These are phyloP conservation scores for Anodontia alba DNA, from an alignment of 2,888 invertebrate genomes.

Conservation along the genomic window DNA sequence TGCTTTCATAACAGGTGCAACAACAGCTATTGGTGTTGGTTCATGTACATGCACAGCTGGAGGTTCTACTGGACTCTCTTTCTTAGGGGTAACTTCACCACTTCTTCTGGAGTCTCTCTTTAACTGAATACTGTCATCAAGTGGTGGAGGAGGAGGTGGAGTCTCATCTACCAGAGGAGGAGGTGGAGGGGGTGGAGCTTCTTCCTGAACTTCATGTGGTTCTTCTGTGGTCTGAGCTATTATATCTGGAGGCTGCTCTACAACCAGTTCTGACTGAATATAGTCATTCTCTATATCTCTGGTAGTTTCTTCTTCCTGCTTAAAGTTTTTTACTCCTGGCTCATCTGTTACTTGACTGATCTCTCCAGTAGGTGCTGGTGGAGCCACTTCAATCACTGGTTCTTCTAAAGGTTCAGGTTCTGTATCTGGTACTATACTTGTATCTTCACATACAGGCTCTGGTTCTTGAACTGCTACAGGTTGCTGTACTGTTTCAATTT, in stretches of 20 bases:
- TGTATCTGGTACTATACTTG: not conserved
- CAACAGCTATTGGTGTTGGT: conserved; percentile 33
- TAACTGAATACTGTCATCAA: conserved; percentile 60
- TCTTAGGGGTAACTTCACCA: conserved; percentile 57
- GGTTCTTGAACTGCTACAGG: conserved; percentile 20
- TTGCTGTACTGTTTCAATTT: not conserved
- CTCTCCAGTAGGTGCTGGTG: not conserved
- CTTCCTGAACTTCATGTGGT: conserved; percentile 32
- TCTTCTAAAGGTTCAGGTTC: conserved; percentile 21
- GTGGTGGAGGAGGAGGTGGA: conserved; percentile 60
- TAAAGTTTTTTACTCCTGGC: conserved; percentile 23
- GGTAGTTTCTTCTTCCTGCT: not conserved
- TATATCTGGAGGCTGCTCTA: conserved; percentile 25
- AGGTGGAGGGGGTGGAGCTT: conserved; percentile 55
- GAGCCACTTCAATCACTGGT: not conserved
- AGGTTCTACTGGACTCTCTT: conserved; percentile 44
- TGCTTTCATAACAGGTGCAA: conserved; percentile 16
- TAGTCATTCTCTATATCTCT: conserved; percentile 37
- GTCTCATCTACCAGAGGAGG: conserved; percentile 56
- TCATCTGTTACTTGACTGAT: conserved; percentile 4
- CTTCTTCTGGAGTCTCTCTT: conserved; percentile 49
- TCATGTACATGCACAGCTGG: conserved; percentile 37
- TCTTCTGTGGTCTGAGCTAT: conserved; percentile 46
- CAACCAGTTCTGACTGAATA: conserved; percentile 38
- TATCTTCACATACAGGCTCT: conserved; percentile 17